Conservation (phyloP, 2,797 vertebrate species). For the Epinephelus awoara region DNA sequence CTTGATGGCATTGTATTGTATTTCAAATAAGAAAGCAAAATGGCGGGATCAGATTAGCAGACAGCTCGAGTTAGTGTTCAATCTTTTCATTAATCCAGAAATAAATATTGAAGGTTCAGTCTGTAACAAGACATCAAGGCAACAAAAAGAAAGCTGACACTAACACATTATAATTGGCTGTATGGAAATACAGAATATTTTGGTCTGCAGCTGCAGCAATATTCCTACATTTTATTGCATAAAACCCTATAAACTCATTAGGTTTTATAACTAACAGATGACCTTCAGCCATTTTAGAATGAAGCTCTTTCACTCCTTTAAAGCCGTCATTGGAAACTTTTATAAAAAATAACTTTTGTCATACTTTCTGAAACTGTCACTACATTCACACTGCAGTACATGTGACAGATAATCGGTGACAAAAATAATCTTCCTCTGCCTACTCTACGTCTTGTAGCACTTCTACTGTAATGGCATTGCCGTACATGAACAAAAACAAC, state of each 20-base stretch:
- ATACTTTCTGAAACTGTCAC: too few relatives aligned
- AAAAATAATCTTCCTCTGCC: too few relatives aligned
- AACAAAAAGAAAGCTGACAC: neutral
- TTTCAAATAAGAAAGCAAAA: constrained; percentile 52
- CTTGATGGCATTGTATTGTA: constrained; percentile 65
- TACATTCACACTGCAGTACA: too few relatives aligned
- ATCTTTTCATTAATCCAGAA: constrained; percentile 52
- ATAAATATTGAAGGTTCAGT: constrained; percentile 31
- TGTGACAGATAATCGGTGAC: too few relatives aligned
- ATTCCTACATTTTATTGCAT: neutral
- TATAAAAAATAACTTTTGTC: too few relatives aligned
- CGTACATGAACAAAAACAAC: too few relatives aligned
- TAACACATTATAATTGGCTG: neutral
- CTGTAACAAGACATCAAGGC: constrained; percentile 25
- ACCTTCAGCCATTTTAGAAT: neutral
- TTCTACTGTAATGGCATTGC: too few relatives aligned
- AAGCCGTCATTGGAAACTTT: too few relatives aligned
- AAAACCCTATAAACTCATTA: neutral
- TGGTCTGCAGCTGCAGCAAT: neutral
- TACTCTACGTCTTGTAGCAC: too few relatives aligned
- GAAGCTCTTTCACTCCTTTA: neutral
- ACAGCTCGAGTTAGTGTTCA: constrained; percentile 31
- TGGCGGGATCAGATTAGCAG: constrained; percentile 52
- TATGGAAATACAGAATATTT: neutral
- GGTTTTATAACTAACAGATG: neutral